phyloP scores from a whole-genome alignment of 2,113 vertebrate species.

The Proteles cristata region DNA sequence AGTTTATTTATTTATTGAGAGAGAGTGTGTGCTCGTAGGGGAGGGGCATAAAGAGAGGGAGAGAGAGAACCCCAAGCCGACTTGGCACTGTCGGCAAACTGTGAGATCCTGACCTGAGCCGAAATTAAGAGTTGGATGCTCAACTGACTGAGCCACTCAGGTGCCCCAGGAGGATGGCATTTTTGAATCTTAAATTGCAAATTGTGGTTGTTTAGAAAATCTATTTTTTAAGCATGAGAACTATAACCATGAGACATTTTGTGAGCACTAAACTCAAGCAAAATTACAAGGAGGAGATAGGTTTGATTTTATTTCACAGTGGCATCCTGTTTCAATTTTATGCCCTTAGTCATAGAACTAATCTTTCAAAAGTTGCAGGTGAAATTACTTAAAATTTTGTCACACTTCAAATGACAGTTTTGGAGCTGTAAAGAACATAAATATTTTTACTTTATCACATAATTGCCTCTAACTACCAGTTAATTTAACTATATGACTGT shows the following conservation, averaged over 20 bases:
- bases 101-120: no score
- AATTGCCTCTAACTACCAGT: slow-evolving; percentile 76
- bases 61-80: no score
- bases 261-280: neutral
- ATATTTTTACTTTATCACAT: slow-evolving; percentile 81
- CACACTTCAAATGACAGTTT: slow-evolving; percentile 77
- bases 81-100: no score
- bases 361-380: slow-evolving; percentile 74
- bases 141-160: no score
- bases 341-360: slow-evolving; percentile 68
- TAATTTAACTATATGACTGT: slow-evolving; percentile 76
- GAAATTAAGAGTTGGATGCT: no score
- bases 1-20: no score
- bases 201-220: slow-evolving; percentile 46
- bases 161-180: neutral
- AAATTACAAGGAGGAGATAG: slow-evolving; percentile 25
- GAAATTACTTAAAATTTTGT: slow-evolving; percentile 77
- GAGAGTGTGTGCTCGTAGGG: no score
- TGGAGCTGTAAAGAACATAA: slow-evolving; percentile 75
- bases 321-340: slow-evolving; percentile 67
- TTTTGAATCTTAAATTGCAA: slow-evolving; percentile 53
- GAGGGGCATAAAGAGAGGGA: no score
- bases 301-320: slow-evolving; percentile 62
- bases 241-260: neutral
- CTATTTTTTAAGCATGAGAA: neutral